Evolutionary conservation across 1,140 invertebrate genomes (phyloP).

Genomic region (Trichonephila clavipes): DNA sequence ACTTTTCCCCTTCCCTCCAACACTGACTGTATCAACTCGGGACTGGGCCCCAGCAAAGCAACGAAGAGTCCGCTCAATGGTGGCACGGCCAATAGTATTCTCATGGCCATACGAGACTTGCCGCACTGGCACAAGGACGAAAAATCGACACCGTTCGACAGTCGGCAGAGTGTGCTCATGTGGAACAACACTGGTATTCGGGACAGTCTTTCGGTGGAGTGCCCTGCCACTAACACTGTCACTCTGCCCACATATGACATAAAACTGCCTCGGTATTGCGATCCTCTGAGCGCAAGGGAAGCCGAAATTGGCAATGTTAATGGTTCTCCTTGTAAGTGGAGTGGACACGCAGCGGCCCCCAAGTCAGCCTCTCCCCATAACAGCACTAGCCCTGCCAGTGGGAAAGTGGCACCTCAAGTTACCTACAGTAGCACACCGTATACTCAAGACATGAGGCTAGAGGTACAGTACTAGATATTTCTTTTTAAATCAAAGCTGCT

Average conservation of each 20-base stretch:
- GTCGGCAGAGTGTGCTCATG: conserved; percentile 80
- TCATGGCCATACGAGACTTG: conserved; percentile 57
- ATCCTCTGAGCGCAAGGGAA: conserved; percentile 79
- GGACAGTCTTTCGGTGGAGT: conserved; percentile 39
- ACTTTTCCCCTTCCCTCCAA: conserved; percentile 34
- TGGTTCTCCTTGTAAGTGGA: conserved; percentile 76
- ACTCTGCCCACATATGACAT: conserved; percentile 42
- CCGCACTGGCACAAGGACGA: conserved; percentile 50
- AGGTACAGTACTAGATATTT: conserved; percentile 45
- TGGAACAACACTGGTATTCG: conserved; percentile 78
- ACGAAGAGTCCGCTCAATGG: conserved; percentile 28
- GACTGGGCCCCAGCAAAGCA: conserved; percentile 53
- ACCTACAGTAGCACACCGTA: conserved; percentile 74
- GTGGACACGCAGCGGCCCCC: conserved; percentile 73
- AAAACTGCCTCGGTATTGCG: conserved; percentile 74
- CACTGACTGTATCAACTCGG: conserved; percentile 64
- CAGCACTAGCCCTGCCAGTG: conserved; percentile 77
- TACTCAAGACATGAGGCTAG: conserved; percentile 71
- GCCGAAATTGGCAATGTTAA: conserved; percentile 79
- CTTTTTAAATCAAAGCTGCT: too few relatives aligned
- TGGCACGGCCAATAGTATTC: conserved; percentile 36
- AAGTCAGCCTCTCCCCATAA: conserved; percentile 77
- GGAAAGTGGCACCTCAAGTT: conserved; percentile 77
- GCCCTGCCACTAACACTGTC: conserved; percentile 22
- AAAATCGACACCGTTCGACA: conserved; percentile 61